Conservation (phyloP, 2,888 invertebrate genomes). For the Marronus borbonicus region DNA sequence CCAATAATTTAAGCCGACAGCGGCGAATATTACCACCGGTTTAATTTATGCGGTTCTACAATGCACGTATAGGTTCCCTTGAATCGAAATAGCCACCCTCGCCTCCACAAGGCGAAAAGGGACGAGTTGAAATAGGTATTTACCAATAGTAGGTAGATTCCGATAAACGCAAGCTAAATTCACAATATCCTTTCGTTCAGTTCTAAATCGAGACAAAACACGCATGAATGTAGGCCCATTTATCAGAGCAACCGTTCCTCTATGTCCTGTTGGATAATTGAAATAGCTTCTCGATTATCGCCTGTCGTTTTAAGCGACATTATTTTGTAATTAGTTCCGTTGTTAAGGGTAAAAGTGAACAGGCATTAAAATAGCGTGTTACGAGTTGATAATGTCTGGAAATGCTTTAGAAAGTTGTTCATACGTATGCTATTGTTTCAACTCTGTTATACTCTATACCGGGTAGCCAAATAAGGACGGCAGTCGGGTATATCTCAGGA, state of each 20-base stretch:
- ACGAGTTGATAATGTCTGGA: too few species aligned
- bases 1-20: conserved; percentile 22
- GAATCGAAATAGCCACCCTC: conserved; percentile 1
- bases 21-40: conserved; percentile 12
- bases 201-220: conserved; percentile 7
- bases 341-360: conserved; percentile 2
- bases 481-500: too few species aligned
- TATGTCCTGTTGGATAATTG: conserved; percentile 46
- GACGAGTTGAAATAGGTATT: background rate
- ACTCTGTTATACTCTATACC: too few species aligned
- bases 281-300: conserved; percentile 50
- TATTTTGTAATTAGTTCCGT: conserved; percentile 52
- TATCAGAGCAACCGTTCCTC: conserved; percentile 43
- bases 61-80: conserved; percentile 6
- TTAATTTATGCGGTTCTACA: conserved; percentile 20
- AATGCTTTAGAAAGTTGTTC: too few species aligned
- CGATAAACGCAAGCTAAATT: conserved; percentile 4
- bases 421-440: too few species aligned
- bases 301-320: conserved; percentile 44
- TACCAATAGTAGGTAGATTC: conserved; percentile 5
- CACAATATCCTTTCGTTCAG: conserved; percentile 16
- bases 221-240: conserved; percentile 31
- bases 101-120: background rate
- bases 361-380: background rate
- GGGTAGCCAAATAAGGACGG: too few species aligned